A percentile compares a stretch with the other conserved stretches of the same genome.
phyloP scores from a whole-genome alignment of 2,797 vertebrate species.

The Salmo trutta region DNA sequence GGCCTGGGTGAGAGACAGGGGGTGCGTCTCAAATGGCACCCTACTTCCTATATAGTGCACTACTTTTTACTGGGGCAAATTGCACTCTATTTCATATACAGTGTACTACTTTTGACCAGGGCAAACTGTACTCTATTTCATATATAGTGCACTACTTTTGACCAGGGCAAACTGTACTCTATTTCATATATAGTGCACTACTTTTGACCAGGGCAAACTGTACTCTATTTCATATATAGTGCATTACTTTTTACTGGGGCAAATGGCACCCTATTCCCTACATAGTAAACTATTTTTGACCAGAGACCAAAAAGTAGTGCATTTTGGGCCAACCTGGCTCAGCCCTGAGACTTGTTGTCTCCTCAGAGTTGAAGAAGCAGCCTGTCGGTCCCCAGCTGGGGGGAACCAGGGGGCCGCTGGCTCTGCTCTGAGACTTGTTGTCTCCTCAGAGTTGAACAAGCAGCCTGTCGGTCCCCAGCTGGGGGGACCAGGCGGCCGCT shows the following conservation, averaged over 20 bases:
- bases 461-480: too few species aligned
- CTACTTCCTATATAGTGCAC: too few species aligned
- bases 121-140: not conserved
- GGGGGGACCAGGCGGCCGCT: not conserved
- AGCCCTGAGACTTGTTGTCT: not conserved
- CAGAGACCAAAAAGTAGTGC: not conserved
- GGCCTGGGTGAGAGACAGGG: not conserved
- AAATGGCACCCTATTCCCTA: too few species aligned
- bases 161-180: not conserved
- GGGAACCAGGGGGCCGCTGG: not conserved
- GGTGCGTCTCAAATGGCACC: not conserved
- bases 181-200: too few species aligned
- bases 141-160: not conserved
- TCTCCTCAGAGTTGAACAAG: too few species aligned
- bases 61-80: too few species aligned
- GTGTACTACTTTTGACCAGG: not conserved
- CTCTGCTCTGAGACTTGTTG: too few species aligned
- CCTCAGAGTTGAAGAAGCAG: not conserved
- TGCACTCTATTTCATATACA: too few species aligned
- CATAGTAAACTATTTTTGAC: not conserved
- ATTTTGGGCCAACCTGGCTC: not conserved
- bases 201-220: not conserved
- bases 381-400: not conserved
- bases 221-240: rapidly evolving
- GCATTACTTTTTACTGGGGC: too few species aligned